These are phyloP conservation scores for Caenorhabditis briggsae DNA, from an alignment of 1,140 invertebrate species.

Conservation along the genomic window DNA sequence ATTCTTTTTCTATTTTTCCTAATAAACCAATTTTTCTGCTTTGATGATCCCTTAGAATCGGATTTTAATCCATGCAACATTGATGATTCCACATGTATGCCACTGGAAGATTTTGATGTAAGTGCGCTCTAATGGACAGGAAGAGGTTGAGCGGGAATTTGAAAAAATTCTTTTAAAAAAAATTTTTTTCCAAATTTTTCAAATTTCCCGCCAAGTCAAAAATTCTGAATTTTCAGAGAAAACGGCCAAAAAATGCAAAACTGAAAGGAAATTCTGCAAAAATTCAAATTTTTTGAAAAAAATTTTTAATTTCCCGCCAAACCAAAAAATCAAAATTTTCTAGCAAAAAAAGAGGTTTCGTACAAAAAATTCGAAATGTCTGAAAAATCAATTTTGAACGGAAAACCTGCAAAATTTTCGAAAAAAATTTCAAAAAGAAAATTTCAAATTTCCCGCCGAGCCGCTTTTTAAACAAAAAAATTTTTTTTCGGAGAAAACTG, in stretches of 20 bases:
- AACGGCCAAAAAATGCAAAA: not conserved
- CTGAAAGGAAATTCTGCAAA: not conserved
- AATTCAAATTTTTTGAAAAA: slow-evolving; percentile 8
- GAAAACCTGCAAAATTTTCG: no score
- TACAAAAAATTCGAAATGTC: no score
- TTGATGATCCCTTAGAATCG: slow-evolving; percentile 24
- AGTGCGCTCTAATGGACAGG: not conserved
- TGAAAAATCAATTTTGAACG: no score
- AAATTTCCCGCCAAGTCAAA: no score
- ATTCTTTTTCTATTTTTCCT: not conserved
- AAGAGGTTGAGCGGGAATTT: not conserved
- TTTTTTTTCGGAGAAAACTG: no score
- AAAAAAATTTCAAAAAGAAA: no score
- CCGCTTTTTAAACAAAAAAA: no score
- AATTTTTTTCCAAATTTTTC: not conserved
- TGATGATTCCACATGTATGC: slow-evolving; percentile 42
- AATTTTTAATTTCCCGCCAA: no score
- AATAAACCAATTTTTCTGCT: slow-evolving; percentile 28
- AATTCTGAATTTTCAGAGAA: no score
- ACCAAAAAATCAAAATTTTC: no score
- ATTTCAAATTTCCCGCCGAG: no score
- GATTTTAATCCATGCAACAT: slow-evolving; percentile 44
- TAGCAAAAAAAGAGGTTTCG: no score
- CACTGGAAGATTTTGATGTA: slow-evolving; percentile 56
- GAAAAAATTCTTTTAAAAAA: not conserved